These are phyloP conservation scores for Pseudorhombus dupliciocellatus DNA, from an alignment of 2,113 vertebrate species.

Conservation along the genomic window DNA sequence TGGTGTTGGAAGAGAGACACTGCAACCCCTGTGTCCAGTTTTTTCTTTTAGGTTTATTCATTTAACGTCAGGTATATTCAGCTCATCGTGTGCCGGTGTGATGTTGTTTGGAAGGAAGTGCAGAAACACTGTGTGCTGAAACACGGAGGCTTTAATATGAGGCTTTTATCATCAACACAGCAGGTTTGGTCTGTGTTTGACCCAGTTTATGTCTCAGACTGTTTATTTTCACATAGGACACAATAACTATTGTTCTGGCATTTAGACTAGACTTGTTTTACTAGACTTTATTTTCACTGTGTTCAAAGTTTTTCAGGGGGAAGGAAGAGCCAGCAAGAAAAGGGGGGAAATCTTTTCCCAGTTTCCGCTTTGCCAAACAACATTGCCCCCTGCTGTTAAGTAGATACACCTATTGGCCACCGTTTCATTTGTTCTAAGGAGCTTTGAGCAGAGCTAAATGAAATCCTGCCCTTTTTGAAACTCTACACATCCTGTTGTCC, in stretches of 20 bases:
- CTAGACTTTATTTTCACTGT: slow-evolving; percentile 13
- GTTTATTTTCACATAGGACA: slow-evolving; percentile 22
- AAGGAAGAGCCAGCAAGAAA: not conserved
- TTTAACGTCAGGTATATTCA: not conserved
- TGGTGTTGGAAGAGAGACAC: slow-evolving; percentile 34
- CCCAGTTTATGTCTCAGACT: slow-evolving; percentile 19
- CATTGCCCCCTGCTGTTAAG: slow-evolving; percentile 68
- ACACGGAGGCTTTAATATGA: slow-evolving; percentile 11
- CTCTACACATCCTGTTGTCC: not conserved
- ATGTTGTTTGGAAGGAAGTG: not conserved
- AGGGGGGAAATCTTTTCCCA: not conserved
- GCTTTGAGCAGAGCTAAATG: not conserved
- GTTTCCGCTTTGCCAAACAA: slow-evolving; percentile 42
- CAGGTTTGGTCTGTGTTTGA: not conserved
- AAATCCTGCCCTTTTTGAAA: not conserved
- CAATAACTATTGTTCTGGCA: slow-evolving; percentile 28
- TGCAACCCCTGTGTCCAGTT: not conserved
- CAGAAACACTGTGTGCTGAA: slow-evolving; percentile 7
- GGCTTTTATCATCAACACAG: not conserved
- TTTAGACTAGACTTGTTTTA: slow-evolving; percentile 4
- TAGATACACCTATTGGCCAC: not conserved
- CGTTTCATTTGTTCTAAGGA: not conserved
- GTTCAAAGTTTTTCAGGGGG: slow-evolving; percentile 21
- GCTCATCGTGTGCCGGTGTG: not conserved
- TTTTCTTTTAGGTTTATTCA: not conserved